Percentiles rank a stretch among this genome's conserved stretches.
Conservation (phyloP, 2,797 vertebrate species). For the Sebastolobus altivelis region DNA sequence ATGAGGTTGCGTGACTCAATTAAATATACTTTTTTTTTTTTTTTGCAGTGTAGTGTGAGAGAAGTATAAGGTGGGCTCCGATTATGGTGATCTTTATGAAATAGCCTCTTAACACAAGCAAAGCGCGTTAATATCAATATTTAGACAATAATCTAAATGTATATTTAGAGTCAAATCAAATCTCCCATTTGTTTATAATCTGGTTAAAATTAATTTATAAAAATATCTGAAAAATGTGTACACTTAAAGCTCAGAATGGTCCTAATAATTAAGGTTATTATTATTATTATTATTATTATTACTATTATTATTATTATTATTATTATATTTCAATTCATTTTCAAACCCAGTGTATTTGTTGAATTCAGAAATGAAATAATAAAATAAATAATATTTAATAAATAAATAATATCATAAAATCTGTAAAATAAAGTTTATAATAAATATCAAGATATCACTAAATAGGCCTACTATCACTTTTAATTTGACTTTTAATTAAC, state of each 20-base stretch:
- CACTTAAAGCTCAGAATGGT: not conserved
- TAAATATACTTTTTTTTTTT: not conserved
- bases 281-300: not conserved
- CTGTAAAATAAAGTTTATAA: not conserved
- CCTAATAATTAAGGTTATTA: no score
- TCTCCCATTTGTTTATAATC: not conserved
- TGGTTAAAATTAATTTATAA: not conserved
- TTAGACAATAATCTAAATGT: not conserved
- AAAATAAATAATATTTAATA: not conserved
- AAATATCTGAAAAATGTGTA: not conserved
- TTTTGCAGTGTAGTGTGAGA: slow-evolving; percentile 20
- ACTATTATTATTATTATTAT: not conserved
- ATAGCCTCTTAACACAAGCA: not conserved
- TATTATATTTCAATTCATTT: not conserved
- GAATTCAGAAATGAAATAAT: not conserved
- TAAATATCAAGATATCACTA: not conserved
- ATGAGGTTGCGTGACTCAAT: not conserved
- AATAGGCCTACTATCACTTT: not conserved
- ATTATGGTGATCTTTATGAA: slow-evolving; percentile 18
- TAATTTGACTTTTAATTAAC: not conserved
- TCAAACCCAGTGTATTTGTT: not conserved
- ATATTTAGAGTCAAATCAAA: not conserved
- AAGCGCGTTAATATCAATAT: not conserved
- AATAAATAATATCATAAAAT: not conserved
- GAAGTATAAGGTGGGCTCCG: slow-evolving; percentile 16